Base-by-base conservation (phyloP, 2,888 invertebrate genomes). In the Cepaea hortensis region DNA sequence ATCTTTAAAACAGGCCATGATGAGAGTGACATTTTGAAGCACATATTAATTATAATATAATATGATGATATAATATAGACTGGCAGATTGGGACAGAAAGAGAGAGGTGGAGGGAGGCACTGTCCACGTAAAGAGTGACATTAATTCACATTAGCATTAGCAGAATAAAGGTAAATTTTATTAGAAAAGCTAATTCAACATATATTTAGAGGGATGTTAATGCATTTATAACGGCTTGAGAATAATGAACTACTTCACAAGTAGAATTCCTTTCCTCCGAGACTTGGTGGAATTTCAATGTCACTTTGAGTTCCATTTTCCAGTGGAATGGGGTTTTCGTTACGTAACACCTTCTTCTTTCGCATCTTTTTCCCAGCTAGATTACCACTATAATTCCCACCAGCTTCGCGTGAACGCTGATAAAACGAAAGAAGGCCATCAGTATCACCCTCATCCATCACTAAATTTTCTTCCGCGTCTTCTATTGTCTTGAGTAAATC, bases 221-320 rank as follows among this genome's bases (percentile, higher is more conserved):
- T 55, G 55, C 6, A 55, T 55, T 9, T 55, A 11, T n/a, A 5
- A 68, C 13, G 68, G 4, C 68, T 18, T 68, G 5, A 68, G 68
- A 20, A 65, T 65, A 35, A 65, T 62, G 0, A 61, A 70, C 50
- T n/a, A 70, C 48, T 70, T 87, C 81, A 89, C 73, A 89, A 85
- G 81, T 89, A 89, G 85, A 89, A 89, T 80, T 89, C 89, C 81
- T 88, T 89, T 35, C 88, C 89, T 62, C 87, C 85, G 9, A 84
- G 50, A 62, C 65, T 86, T 73, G 80, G 65, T 23, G 62, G 75
- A 35, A 18, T 62, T 76, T 88, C 87, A 50, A 62, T 73, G 50
- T 81, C 77, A 77, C 85, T 83, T 23, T 81, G 80, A 72, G 85
- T 83, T 6, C 85, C 85, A 81, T 84, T 76, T 20, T 65, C 18